Percentiles rank a stretch among this genome's conserved stretches.
phyloP scores from a whole-genome alignment of 2,888 invertebrate genomes.

The Kuschelorhynchus macadamiae region DNA sequence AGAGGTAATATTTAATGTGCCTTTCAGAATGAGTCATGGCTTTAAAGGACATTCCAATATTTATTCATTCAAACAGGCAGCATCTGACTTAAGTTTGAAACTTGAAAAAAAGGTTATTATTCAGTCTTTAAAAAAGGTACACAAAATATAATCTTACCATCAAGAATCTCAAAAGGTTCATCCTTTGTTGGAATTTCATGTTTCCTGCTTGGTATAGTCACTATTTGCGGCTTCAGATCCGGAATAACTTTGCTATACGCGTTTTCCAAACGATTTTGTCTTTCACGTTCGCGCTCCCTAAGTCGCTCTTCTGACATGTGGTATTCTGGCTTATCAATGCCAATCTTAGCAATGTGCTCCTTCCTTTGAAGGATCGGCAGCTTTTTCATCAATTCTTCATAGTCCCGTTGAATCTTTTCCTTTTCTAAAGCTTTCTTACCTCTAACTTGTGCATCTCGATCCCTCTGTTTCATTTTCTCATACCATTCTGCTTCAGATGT shows the following conservation, averaged over 20 bases:
- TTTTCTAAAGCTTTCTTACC: conserved; percentile 71
- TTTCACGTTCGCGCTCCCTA: conserved; percentile 65
- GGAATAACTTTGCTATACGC: conserved; percentile 68
- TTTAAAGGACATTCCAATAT: too few relatives aligned
- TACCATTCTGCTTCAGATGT: conserved; percentile 59
- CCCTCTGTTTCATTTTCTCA: conserved; percentile 60
- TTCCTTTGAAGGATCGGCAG: conserved; percentile 66
- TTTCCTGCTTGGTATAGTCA: conserved; percentile 61
- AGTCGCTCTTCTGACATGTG: conserved; percentile 68
- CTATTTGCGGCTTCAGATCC: conserved; percentile 56
- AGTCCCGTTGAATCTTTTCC: conserved; percentile 70
- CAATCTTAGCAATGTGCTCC: conserved; percentile 63
- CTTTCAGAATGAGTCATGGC: too few relatives aligned
- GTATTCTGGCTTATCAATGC: conserved; percentile 63
- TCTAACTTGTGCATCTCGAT: conserved; percentile 64
- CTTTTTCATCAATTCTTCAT: conserved; percentile 69
- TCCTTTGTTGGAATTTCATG: conserved; percentile 26
- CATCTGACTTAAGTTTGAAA: too few relatives aligned
- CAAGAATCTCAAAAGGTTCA: conserved; percentile 46
- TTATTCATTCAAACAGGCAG: too few relatives aligned
- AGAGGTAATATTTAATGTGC: too few relatives aligned
- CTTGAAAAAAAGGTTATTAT: neutral
- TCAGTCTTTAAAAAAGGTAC: neutral
- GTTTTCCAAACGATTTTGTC: conserved; percentile 71
- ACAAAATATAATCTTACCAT: conserved; percentile 35